Conservation (phyloP, 2,888 invertebrate species). For the Andrena bucephala region DNA sequence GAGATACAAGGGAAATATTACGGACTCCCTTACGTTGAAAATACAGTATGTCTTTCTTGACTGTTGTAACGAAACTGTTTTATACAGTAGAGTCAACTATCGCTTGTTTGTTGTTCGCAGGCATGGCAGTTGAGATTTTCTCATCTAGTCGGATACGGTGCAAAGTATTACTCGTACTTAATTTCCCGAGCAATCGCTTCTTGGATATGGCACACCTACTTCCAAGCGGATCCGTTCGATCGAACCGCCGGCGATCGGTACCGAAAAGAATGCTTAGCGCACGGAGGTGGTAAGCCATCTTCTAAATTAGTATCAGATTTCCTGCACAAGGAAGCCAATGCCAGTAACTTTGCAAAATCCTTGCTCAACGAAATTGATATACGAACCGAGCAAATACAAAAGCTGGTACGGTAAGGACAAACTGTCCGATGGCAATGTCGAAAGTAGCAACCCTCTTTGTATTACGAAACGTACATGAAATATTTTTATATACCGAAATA, state of each 20-base stretch:
- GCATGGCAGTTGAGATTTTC: conserved; percentile 98
- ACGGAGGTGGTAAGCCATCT: conserved; percentile 95
- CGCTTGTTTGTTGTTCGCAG: conserved; percentile 82
- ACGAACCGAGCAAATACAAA: conserved; percentile 86
- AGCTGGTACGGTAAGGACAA: conserved; percentile 65
- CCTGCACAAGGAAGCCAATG: conserved; percentile 91
- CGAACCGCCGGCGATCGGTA: conserved; percentile 92
- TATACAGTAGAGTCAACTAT: not conserved
- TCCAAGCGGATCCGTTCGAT: conserved; percentile 91
- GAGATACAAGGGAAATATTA: conserved; percentile 94
- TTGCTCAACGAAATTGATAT: conserved; percentile 91
- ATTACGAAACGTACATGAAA: not conserved
- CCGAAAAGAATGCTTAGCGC: conserved; percentile 91
- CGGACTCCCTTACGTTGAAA: conserved; percentile 93
- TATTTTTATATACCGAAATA: conserved; percentile 9
- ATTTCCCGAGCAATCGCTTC: conserved; percentile 97
- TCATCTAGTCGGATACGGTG: conserved; percentile 98
- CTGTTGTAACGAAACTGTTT: conserved; percentile 12
- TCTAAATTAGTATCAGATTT: conserved; percentile 92
- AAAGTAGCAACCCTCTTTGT: conserved; percentile 1
- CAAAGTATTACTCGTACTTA: conserved; percentile 99
- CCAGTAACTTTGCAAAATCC: conserved; percentile 92
- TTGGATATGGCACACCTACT: conserved; percentile 96
- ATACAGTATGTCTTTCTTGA: conserved; percentile 88
- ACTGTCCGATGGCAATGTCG: not conserved